Base-by-base conservation (phyloP, 2,888 invertebrate genomes). In the Steromphala cineraria region DNA sequence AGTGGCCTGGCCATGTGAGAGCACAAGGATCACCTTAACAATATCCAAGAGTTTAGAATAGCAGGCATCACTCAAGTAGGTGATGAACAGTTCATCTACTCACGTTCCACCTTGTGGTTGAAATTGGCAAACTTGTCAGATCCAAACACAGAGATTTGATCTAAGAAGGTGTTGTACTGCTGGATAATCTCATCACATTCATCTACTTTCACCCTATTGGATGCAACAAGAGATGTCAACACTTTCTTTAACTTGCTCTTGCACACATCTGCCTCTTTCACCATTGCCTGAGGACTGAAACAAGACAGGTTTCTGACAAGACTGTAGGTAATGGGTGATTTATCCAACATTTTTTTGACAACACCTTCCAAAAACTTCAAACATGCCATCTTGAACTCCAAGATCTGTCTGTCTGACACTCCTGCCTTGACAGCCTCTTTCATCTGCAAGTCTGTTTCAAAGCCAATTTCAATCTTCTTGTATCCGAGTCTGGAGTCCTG, bases 1-100 rank as follows among this genome's bases (percentile, higher is more conserved):
- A 40, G 77, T 67, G 15, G 88, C 88, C 78, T 89, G 86, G 67
- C 87, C 85, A 82, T 88, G 86, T 56, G 86, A 89, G 8, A 88
- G 74, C 2, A 87, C 28, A 31, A 88, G 76, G 8, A 36, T 8
- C 3, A 36, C 4, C 8, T 36, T 36, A 8, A 36, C 36, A 36
- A 36, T 8, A 5, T 36, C 36, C 8, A 36, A 8, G 4, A 36
- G 36, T 36, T 36, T 36, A 8, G 4, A 5, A 8, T 36, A 36
- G 36, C 36, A 5, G 36, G 3, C 36, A 36, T 36, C 36, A 36
- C 36, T 36, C 36, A 36, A 5, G 8, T 36, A 36, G 36, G 36
- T 36, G 36, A 5, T 3, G 36, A 36, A 36, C 4, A 36, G 8
- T 5, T 5, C 36, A 36, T 36, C 36, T 8, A 36, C 4, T 36